Base-by-base conservation (phyloP, 2,888 invertebrate species). In the Lypha dubia region DNA sequence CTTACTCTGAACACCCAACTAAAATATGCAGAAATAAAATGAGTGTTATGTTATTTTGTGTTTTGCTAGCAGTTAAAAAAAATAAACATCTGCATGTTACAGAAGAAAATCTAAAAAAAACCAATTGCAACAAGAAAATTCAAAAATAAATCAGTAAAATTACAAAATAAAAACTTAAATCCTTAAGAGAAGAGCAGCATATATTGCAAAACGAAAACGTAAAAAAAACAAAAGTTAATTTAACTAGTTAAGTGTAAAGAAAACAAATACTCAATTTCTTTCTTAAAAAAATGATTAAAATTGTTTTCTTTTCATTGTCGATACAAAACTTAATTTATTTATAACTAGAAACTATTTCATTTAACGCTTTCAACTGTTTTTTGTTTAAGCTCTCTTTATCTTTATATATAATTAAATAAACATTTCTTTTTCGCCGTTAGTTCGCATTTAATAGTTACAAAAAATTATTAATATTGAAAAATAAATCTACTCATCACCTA, bases 1-100 rank as follows among this genome's bases (percentile, higher is more conserved):
- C 93, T 93, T 96, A 93, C 95, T 96, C 94, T 96, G 95, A 96
- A 95, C 93, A 90, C 82, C 76, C 68, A 80, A 80, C 63, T 83
- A 75, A 44, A 71, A 63, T 56, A 73, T 77, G 67, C 79, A 83
- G 65, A 79, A 77, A 76, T 44, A 79, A 83, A 82, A 75, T 74
- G 56, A 85, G 76, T 83, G 83, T 86, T 86, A 80, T 80, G 76
- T 86, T 84, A 82, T 49, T 80, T 79, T 86, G 74, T 85, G 75
- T 85, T 82, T 82, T 77, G 80, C 84, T 81, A 84, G 73, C 84
- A 84, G 76, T 76, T 79, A 28, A 80, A 76, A n/a, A 53, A 53
- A 82, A 79, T 58, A 71, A 76, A 79, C 28, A 76, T 71, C 84
- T 83, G 79, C 75, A 75, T 80, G 77, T 86, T 86, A 85, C 71